phyloP scores from a whole-genome alignment of 2,113 vertebrate genomes.

The Hippopotamus amphibius region DNA sequence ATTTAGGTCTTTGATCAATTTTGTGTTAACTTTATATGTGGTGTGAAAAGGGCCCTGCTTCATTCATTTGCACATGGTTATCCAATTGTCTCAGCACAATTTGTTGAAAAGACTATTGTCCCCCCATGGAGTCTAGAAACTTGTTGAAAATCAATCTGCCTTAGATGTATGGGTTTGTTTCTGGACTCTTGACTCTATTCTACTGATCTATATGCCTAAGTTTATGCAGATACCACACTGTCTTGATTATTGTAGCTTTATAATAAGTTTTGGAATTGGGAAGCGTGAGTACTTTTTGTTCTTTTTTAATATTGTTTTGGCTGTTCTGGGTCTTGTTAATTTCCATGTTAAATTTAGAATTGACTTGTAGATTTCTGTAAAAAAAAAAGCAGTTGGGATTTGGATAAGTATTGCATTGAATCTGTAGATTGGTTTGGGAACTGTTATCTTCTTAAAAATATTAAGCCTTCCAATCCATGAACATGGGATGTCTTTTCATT shows the following conservation, averaged over 20 bases:
- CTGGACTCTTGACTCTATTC: neutral
- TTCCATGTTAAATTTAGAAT: neutral
- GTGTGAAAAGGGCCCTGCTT: neutral
- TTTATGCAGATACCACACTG: no score
- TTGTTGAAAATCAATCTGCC: neutral
- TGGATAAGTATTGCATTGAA: neutral
- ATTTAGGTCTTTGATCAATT: neutral
- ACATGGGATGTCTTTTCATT: neutral
- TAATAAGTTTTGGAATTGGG: neutral
- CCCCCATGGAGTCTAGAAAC: neutral
- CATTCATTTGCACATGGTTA: accelerated
- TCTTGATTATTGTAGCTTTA: neutral
- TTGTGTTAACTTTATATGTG: neutral
- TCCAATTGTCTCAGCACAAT: neutral
- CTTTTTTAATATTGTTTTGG: neutral
- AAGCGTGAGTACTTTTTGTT: neutral
- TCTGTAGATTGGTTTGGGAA: neutral
- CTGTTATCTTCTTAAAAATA: neutral
- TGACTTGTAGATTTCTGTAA: neutral
- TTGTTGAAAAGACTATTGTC: neutral
- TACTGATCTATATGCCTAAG: no score
- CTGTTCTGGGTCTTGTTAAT: neutral
- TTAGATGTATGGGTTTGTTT: neutral
- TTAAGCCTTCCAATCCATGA: neutral
- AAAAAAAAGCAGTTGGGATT: neutral